Evolutionary conservation across 2,113 vertebrate species (phyloP).

Genomic region (Echinops telfairi): DNA sequence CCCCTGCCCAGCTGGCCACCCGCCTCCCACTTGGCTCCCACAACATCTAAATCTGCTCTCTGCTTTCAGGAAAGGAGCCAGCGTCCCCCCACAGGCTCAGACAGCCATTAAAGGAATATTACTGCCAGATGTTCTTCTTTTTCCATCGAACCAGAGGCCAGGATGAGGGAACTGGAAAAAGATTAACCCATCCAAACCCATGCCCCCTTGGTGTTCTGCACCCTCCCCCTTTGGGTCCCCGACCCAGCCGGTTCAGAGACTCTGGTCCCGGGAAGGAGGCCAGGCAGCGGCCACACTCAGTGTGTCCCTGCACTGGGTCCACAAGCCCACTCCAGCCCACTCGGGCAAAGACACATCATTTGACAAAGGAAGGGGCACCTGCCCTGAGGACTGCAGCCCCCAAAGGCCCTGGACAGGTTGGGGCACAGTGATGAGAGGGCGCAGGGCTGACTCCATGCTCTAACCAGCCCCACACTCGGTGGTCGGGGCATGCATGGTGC

Average conservation of each 20-base stretch:
- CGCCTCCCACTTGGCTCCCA: background rate
- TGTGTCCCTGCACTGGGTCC: background rate
- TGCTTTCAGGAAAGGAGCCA: slow-evolving; percentile 81
- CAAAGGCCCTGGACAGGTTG: background rate
- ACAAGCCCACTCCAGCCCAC: background rate
- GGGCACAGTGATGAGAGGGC: background rate
- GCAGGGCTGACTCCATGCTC: background rate
- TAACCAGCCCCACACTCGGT: background rate
- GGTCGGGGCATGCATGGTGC: background rate
- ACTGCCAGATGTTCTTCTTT: slow-evolving; percentile 87
- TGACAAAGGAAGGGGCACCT: background rate
- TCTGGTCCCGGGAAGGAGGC: background rate
- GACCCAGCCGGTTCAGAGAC: background rate
- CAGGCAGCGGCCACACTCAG: background rate
- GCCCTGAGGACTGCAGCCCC: background rate
- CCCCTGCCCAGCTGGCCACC: background rate
- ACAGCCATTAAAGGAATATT: slow-evolving; percentile 84
- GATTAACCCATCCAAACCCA: slow-evolving; percentile 81
- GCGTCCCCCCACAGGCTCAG: slow-evolving; percentile 84
- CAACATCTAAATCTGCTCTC: background rate
- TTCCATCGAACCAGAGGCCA: slow-evolving; percentile 83
- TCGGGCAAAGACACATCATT: background rate
- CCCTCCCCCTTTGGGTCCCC: background rate
- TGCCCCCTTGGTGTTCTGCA: background rate
- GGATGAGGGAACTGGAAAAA: slow-evolving; percentile 78